Evolutionary conservation across 2,888 invertebrate species (phyloP), one percentile per base, ranked within the genome.

Genomic region (Synanthedon myopaeformis): DNA sequence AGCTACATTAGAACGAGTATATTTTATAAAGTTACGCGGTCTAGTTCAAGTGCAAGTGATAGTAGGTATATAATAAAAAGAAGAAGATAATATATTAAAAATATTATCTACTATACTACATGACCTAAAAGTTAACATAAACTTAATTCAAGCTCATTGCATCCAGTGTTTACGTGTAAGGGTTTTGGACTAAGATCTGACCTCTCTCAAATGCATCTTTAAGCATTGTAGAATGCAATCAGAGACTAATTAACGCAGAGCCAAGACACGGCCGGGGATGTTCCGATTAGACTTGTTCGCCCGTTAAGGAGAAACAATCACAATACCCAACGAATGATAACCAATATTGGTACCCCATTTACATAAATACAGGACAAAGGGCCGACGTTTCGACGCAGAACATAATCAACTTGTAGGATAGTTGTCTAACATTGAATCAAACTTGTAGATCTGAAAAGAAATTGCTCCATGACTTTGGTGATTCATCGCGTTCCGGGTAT

Each of bases 281-380:
- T 82, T 72, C 75, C 78, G 82, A 84, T 84, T 83, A 83, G 72
- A 79, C 58, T 69, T 62, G 67, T 66, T 66, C 63, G 72, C 83
- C 84, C 70, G 77, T 80, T 87, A 83, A 76, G 85, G 85, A 77
- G 73, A 77, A 82, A 85, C 86, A 86, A 85, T 86, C 83, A 84
- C 81, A 79, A 78, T 73, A 79, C 71, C 69, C 76, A 82, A 76
- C 77, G 71, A 72, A 74, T 13, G 45, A 11, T 45, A 45, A 45
- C 45, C 45, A 14, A 45, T 75, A 74, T 69, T 14, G 41, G 42
- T 42, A 12, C 42, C 11, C 42, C 50, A 52, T 52, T 48, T 51
- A 51, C 51, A 45, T 41, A 17, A 12, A 50, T 10, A 35, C 41
- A 14, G 51, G 19, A 53, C 51, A 53, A 53, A 53, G 53, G 42